Conservation (phyloP, 2,113 vertebrate species). For the Cyrtonyx montezumae region DNA sequence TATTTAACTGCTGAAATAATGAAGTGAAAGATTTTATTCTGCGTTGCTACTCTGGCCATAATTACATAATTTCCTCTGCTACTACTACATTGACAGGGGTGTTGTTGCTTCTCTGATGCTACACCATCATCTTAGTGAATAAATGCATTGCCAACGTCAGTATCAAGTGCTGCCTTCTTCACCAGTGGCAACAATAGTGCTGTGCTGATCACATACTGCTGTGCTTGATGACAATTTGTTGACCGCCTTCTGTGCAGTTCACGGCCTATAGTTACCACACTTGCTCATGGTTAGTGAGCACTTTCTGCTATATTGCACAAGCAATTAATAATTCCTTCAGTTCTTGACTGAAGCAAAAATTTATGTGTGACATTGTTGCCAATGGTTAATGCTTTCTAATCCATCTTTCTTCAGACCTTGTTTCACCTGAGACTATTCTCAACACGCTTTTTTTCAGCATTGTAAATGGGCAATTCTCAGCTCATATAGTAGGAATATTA, state of each 20-base stretch:
- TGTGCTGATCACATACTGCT: not conserved
- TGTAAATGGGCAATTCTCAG: not conserved
- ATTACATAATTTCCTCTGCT: not conserved
- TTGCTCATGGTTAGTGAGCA: not conserved
- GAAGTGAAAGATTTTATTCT: not conserved
- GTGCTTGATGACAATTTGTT: not conserved
- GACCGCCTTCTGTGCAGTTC: not conserved
- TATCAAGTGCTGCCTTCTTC: not conserved
- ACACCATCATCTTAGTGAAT: not conserved
- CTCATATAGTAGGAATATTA: not conserved
- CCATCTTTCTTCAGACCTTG: not conserved
- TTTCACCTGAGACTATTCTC: not conserved
- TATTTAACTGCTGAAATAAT: constrained; percentile 21
- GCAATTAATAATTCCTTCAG: not conserved
- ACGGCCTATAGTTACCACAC: not conserved
- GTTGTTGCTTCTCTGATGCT: not conserved
- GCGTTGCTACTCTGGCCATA: not conserved
- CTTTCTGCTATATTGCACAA: not conserved
- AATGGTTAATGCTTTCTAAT: not conserved
- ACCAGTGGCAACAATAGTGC: not conserved
- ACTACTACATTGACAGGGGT: not conserved
- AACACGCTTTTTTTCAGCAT: not conserved
- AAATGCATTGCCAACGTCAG: not conserved
- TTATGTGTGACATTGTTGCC: not conserved
- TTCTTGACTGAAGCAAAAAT: not conserved